These are phyloP conservation scores for Platichthys flesus DNA, from an alignment of 2,113 vertebrate species.

Conservation along the genomic window DNA sequence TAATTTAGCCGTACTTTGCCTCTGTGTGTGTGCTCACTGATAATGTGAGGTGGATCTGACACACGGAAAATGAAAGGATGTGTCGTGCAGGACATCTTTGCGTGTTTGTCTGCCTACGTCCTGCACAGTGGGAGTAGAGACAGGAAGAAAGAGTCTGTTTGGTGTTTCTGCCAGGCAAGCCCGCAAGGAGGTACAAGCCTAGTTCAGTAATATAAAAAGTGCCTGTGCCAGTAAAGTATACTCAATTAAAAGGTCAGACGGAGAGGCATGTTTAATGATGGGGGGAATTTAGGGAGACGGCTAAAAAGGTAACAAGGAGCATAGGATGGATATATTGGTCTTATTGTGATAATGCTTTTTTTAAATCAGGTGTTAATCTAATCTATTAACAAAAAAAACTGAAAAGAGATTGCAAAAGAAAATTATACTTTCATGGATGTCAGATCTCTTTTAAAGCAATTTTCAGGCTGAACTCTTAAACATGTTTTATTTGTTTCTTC, in stretches of 20 bases:
- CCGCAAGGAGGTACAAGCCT: neutral
- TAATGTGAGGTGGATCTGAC: slow-evolving; percentile 4
- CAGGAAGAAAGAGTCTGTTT: neutral
- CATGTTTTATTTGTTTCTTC: too few relatives aligned
- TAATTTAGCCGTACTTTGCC: neutral
- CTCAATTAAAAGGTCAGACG: slow-evolving; percentile 45
- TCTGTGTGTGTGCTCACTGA: slow-evolving; percentile 1
- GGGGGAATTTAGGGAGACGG: slow-evolving; percentile 20
- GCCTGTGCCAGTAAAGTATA: slow-evolving; percentile 12
- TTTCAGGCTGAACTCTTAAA: too few relatives aligned
- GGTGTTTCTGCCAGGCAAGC: slow-evolving; percentile 2
- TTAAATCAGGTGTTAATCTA: neutral
- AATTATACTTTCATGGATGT: too few relatives aligned
- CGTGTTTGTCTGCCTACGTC: neutral
- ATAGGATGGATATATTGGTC: neutral
- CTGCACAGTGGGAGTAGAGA: neutral
- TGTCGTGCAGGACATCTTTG: neutral
- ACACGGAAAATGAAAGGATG: neutral
- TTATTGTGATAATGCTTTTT: neutral
- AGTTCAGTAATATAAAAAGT: slow-evolving; percentile 13
- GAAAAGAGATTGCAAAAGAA: too few relatives aligned
- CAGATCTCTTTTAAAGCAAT: too few relatives aligned
- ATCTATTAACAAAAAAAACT: neutral
- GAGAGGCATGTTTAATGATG: neutral
- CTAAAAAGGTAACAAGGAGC: slow-evolving; percentile 17